Evolutionary conservation across 2,888 invertebrate genomes (phyloP), one percentile per base, ranked within the genome.

Genomic region (Xestia c-nigrum): DNA sequence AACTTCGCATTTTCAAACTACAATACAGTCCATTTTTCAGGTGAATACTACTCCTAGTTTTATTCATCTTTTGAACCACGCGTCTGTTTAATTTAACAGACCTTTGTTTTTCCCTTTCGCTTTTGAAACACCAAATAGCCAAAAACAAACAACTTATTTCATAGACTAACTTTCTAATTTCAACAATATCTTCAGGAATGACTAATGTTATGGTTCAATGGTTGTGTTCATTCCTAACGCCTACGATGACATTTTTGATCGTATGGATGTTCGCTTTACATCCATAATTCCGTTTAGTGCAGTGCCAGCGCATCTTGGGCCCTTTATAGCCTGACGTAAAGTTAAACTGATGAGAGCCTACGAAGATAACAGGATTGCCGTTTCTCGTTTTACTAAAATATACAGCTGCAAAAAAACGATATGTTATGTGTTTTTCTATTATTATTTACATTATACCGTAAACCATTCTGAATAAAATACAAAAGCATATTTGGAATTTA

Each of bases 321-420:
- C 73, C 73, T 57, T 31, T 52, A 9, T 73, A 73, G 0, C 73
- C 73, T 14, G 57, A 73, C 38, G 73, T 38, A 10, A 57, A 31
- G 46, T 73, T 24, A 24, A 14, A 73, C 46, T 31, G 43, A 57
- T 73, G 43, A 31, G 52, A 1, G 21, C 57, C 73, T 46, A 2
- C n/a, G 19, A 74, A 57, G 31, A 74, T 46, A 10, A 46, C 74
- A 2, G 74, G 46, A 24, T 74, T 74, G 16, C 74, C 74, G 6
- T 38, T 40, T 57, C 31, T 47, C 3, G 57, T 59, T 59, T 24
- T 3, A 43, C 43, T 9, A 43, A 43, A 43, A 43, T 9, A 43
- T 43, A 43, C 1, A 43, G 10, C 43, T 43, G 43, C 43, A 43
- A 43, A 43, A 31, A 43, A 43, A 43, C 9, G 43, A 43, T 9